Percentiles rank a stretch among this genome's conserved stretches.
Conservation (phyloP, 2,797 vertebrate genomes). For the Chloroceryle inda region DNA sequence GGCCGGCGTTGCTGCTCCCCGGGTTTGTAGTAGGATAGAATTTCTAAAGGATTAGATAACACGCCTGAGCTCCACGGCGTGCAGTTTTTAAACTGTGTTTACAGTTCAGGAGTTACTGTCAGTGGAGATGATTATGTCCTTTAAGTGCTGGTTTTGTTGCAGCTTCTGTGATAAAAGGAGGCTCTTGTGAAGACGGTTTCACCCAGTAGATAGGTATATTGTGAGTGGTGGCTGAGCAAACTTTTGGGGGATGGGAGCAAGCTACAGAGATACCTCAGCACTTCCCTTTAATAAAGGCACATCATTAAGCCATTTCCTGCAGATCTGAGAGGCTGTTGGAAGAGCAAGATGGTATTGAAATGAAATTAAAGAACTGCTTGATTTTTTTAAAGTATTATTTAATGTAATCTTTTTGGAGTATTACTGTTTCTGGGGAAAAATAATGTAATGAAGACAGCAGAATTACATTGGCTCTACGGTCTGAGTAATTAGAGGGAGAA, state of each 20-base stretch:
- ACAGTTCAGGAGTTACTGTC: conserved; percentile 44
- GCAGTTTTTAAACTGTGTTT: conserved; percentile 51
- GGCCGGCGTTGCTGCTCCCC: background rate
- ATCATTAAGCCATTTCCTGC: conserved; percentile 59
- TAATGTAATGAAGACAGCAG: conserved; percentile 63
- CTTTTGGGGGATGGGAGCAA: conserved; percentile 26
- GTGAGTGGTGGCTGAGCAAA: background rate
- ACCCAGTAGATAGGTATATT: background rate
- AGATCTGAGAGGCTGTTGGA: conserved; percentile 57
- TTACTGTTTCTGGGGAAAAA: conserved; percentile 57
- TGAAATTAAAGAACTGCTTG: conserved; percentile 71
- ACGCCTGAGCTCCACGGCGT: background rate
- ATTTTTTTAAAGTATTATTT: conserved; percentile 48
- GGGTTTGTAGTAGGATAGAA: conserved; percentile 34
- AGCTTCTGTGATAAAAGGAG: conserved; percentile 42
- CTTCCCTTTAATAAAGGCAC: conserved; percentile 44
- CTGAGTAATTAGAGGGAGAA: conserved; percentile 51
- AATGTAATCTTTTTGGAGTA: conserved; percentile 72
- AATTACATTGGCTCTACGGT: conserved; percentile 42
- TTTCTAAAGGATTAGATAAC: conserved; percentile 59
- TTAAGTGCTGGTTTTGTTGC: conserved; percentile 58
- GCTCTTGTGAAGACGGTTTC: background rate
- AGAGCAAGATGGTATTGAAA: conserved; percentile 55
- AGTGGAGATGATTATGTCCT: conserved; percentile 50
- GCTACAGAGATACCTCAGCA: background rate